Conservation (phyloP, 2,113 vertebrate genomes). For the Tenebrosternarchus preto region DNA sequence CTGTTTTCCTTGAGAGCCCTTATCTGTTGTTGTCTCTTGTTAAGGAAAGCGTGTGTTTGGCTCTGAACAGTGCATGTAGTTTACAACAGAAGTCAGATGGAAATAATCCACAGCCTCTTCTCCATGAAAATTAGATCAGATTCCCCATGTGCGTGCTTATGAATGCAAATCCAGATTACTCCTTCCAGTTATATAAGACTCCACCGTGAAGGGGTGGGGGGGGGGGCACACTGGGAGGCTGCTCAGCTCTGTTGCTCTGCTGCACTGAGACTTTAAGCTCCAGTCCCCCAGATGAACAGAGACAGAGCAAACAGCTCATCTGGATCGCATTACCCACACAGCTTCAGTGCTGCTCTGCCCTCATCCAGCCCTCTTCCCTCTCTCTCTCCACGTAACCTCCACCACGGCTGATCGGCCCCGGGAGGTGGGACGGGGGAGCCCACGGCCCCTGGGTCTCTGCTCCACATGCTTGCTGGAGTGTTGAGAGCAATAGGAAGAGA, state of each 20-base stretch:
- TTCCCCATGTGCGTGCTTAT: slow-evolving; percentile 10
- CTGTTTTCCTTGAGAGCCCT: slow-evolving; percentile 27
- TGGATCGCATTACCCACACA: slow-evolving; percentile 7
- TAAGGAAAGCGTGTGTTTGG: slow-evolving; percentile 47
- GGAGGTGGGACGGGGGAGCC: slow-evolving; percentile 40
- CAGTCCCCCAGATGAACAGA: slow-evolving; percentile 35
- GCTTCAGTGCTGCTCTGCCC: slow-evolving; percentile 1
- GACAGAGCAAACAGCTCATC: slow-evolving; percentile 27
- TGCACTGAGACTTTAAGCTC: slow-evolving; percentile 35
- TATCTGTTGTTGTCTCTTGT: slow-evolving; percentile 32
- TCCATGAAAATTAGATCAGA: slow-evolving; percentile 10
- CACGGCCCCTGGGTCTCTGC: slow-evolving; percentile 42
- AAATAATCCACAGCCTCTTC: slow-evolving; percentile 16
- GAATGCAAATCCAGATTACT: slow-evolving; percentile 28
- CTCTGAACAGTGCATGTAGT: slow-evolving; percentile 45
- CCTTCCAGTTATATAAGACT: slow-evolving; percentile 4
- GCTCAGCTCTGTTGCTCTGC: not conserved
- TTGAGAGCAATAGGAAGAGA: slow-evolving; percentile 50
- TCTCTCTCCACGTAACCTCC: not conserved
- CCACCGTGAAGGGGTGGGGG: not conserved
- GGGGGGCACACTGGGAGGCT: no score
- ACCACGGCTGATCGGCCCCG: slow-evolving; percentile 34
- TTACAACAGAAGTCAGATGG: slow-evolving; percentile 17
- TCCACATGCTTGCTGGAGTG: slow-evolving; percentile 48
- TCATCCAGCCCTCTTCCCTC: not conserved